These are phyloP conservation scores for Sanderia malayensis DNA, from an alignment of 30 jellyfish, hydroid and myxozoan genomes.

Conservation along the genomic window DNA sequence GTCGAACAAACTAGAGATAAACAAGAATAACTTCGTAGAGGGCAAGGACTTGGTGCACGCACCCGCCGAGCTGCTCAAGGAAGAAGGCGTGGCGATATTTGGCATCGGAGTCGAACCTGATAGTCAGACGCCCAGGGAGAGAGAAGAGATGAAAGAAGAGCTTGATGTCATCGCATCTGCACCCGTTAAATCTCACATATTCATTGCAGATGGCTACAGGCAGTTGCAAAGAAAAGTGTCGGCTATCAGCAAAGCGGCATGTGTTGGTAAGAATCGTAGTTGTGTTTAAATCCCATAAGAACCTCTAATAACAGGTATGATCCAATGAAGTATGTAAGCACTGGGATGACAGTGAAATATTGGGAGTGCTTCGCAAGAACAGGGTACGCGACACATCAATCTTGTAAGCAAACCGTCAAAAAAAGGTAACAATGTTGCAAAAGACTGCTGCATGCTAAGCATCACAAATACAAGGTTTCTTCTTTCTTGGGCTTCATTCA, in stretches of 20 bases:
- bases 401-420: too few relatives aligned
- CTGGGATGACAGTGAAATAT: too few relatives aligned
- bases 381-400: too few relatives aligned
- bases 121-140: conserved; percentile 92
- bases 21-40: conserved; percentile 82
- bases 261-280: conserved; percentile 80
- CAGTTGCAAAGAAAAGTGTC: conserved; percentile 77
- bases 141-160: conserved; percentile 89
- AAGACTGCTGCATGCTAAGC: too few relatives aligned
- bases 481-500: too few relatives aligned
- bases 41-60: conserved; percentile 97
- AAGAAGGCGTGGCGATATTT: conserved; percentile 89
- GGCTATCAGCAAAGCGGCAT: conserved; percentile 89
- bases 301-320: too few relatives aligned
- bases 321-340: too few relatives aligned
- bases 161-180: conserved; percentile 87
- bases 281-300: too few relatives aligned
- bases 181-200: conserved; percentile 80
- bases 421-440: too few relatives aligned
- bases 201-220: conserved; percentile 93
- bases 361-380: too few relatives aligned
- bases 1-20: conserved; percentile 77
- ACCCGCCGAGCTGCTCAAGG: conserved; percentile 85
- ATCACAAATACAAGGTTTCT: too few relatives aligned
- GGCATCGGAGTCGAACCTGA: conserved; percentile 93